Conservation (phyloP, 1,140 invertebrate genomes). For the Drosophila parabipectinata region DNA sequence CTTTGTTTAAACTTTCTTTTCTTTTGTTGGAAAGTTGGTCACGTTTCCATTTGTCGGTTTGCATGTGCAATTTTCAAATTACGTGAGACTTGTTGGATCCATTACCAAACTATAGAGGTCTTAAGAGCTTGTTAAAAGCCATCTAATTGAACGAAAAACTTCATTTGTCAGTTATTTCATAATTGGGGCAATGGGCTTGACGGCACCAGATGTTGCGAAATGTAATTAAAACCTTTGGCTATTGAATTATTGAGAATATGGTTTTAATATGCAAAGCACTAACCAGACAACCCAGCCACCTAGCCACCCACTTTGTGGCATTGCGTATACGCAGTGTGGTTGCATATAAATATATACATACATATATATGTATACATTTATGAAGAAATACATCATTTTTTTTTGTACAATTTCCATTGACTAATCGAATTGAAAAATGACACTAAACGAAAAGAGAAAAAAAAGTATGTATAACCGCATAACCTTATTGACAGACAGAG, state of each 20-base stretch:
- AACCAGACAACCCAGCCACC: conserved; percentile 3
- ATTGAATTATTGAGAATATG: conserved; percentile 32
- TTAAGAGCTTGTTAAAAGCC: too few species aligned
- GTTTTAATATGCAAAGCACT: conserved; percentile 32
- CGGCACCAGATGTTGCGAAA: not conserved
- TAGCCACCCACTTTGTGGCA: conserved; percentile 9
- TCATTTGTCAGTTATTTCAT: not conserved
- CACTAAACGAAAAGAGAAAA: conserved; percentile 20
- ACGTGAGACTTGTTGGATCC: conserved; percentile 24
- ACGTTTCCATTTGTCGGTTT: conserved; percentile 18
- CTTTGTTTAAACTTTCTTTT: conserved; percentile 24
- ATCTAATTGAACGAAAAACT: too few species aligned
- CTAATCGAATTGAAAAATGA: conserved; percentile 45
- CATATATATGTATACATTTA: too few species aligned
- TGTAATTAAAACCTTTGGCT: not conserved
- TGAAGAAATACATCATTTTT: conserved; percentile 42
- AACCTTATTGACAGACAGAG: conserved; percentile 19
- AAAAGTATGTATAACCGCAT: conserved; percentile 33
- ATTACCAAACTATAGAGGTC: too few species aligned
- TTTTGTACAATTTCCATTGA: conserved; percentile 49
- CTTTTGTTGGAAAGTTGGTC: conserved; percentile 9
- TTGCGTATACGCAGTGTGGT: conserved; percentile 65
- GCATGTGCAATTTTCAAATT: conserved; percentile 48
- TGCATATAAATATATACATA: conserved; percentile 28
- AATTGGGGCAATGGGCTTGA: not conserved